A percentile compares a stretch with the other conserved stretches of the same genome.
These are phyloP conservation scores for Clarias magur DNA, from an alignment of 2,113 vertebrate genomes.

Conservation along the genomic window DNA sequence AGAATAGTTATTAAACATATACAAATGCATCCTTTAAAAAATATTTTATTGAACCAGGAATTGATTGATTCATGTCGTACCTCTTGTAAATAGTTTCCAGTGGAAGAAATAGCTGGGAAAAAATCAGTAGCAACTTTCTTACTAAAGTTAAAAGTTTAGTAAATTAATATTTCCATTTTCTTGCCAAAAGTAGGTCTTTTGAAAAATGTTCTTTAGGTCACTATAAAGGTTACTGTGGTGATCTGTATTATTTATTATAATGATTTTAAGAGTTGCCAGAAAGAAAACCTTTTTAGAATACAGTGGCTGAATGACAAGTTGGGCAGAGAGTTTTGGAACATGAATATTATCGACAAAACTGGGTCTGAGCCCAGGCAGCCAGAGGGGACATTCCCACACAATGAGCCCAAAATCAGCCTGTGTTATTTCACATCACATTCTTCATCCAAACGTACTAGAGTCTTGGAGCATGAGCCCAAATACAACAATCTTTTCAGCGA, in stretches of 20 bases:
- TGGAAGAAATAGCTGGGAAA: neutral
- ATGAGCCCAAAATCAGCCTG: constrained; percentile 36
- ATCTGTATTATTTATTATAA: constrained; percentile 43
- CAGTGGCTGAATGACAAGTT: constrained; percentile 35
- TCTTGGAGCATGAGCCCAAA: constrained; percentile 45
- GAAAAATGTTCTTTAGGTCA: neutral
- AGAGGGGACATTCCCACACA: constrained; percentile 39
- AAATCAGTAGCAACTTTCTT: neutral
- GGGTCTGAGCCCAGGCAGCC: constrained; percentile 50
- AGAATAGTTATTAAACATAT: neutral
- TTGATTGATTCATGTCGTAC: neutral
- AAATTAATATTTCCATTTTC: neutral
- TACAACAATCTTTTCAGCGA: constrained; percentile 58
- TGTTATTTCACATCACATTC: constrained; percentile 51
- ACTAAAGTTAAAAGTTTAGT: neutral
- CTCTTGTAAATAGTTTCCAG: neutral
- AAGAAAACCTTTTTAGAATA: constrained; percentile 36
- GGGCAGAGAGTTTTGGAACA: constrained; percentile 49
- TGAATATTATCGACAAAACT: constrained; percentile 49
- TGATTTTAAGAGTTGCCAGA: constrained; percentile 32
- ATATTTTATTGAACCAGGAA: neutral
- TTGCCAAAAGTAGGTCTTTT: neutral
- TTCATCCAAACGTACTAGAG: constrained; percentile 28
- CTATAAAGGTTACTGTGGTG: constrained; percentile 2
- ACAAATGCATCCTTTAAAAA: neutral